phyloP scores from a whole-genome alignment of 2,113 vertebrate species.

The Esox niger region DNA sequence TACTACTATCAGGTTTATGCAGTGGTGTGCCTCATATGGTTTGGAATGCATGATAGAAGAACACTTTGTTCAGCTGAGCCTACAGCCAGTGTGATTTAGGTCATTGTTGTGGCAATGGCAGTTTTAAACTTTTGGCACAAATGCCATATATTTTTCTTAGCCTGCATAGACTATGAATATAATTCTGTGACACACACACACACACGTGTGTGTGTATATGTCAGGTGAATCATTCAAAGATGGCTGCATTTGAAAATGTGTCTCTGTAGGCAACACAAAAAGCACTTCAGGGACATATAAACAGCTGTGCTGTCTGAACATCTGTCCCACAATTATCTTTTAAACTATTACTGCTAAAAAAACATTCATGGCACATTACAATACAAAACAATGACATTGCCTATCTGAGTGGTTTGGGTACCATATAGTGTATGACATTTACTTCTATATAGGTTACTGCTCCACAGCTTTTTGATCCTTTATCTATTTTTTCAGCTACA shows the following conservation, averaged over 20 bases:
- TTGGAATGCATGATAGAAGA: slow-evolving; percentile 5
- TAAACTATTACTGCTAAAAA: slow-evolving; percentile 3
- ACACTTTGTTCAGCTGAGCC: slow-evolving; percentile 3
- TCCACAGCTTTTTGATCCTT: neutral
- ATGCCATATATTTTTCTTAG: neutral
- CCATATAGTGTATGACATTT: neutral
- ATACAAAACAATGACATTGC: slow-evolving; percentile 2
- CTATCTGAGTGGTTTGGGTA: neutral
- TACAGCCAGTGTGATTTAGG: neutral
- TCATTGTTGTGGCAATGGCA: neutral
- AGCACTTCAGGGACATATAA: neutral
- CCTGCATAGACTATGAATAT: too few species aligned
- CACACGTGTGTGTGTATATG: too few species aligned
- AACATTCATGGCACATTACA: slow-evolving; percentile 3
- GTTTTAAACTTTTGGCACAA: neutral
- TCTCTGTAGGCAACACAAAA: too few species aligned
- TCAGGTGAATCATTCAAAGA: too few species aligned
- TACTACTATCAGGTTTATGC: neutral
- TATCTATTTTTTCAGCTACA: too few species aligned
- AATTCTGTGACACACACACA: neutral
- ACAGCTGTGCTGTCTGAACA: slow-evolving; percentile 41
- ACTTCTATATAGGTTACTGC: neutral
- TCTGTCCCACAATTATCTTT: too few species aligned
- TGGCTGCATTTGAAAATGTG: neutral
- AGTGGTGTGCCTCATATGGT: neutral